These are phyloP conservation scores for Agelastica alni DNA, from an alignment of 2,888 invertebrate species.

Conservation along the genomic window DNA sequence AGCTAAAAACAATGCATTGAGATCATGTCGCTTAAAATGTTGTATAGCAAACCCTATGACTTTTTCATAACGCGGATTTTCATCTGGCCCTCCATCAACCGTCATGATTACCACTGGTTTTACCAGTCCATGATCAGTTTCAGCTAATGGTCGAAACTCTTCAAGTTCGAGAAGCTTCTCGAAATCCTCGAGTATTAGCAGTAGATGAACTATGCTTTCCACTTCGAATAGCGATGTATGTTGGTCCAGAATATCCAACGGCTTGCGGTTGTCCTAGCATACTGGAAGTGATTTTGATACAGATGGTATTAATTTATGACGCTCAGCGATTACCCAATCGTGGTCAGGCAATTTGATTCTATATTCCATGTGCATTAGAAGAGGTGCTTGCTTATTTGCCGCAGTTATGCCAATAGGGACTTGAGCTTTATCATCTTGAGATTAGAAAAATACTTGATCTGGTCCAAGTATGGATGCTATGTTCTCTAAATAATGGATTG, in stretches of 20 bases:
- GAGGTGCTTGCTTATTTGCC: conserved; percentile 26
- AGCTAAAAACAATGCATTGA: too few relatives aligned
- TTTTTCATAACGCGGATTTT: too few relatives aligned
- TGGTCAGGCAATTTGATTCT: conserved; percentile 21
- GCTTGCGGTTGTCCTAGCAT: too few relatives aligned
- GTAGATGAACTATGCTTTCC: too few relatives aligned
- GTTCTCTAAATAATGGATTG: conserved; percentile 33
- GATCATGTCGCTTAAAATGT: too few relatives aligned
- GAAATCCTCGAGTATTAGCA: too few relatives aligned
- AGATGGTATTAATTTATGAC: conserved; percentile 13
- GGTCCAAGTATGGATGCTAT: conserved; percentile 30
- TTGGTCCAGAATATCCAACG: conserved; percentile 46
- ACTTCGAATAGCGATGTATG: too few relatives aligned
- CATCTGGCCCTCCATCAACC: conserved; percentile 34
- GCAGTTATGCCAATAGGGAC: conserved; percentile 14
- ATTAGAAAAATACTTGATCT: conserved; percentile 28
- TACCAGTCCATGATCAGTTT: conserved; percentile 31
- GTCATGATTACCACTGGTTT: conserved; percentile 42
- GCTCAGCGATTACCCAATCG: conserved; percentile 11
- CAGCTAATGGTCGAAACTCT: conserved; percentile 25
- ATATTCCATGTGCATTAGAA: conserved; percentile 29
- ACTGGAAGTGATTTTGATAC: too few relatives aligned
- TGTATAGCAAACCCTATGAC: conserved; percentile 33
- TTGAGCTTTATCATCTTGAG: conserved; percentile 12
- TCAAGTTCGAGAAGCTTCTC: conserved; percentile 21